Conservation (phyloP, 37 sponge, comb jelly and placozoan species). For the Sycon ciliatum region DNA sequence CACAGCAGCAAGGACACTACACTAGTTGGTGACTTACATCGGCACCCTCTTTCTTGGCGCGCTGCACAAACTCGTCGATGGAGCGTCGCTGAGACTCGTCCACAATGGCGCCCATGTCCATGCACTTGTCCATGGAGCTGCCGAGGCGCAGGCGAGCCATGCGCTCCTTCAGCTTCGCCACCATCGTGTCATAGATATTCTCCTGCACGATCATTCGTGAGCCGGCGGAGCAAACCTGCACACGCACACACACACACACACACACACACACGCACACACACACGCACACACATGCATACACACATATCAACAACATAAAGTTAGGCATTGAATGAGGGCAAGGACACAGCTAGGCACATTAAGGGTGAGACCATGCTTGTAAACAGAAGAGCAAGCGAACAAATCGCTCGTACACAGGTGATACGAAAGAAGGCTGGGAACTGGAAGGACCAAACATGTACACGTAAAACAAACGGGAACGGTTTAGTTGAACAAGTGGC, state of each 20-base stretch:
- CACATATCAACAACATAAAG: too few species aligned
- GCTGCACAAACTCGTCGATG: conserved; percentile 69
- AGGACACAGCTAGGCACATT: too few species aligned
- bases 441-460: not conserved
- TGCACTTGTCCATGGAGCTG: conserved; percentile 36
- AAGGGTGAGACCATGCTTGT: too few species aligned
- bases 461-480: not conserved
- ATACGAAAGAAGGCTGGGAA: not conserved
- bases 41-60: conserved; percentile 78
- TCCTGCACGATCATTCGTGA: conserved; percentile 82
- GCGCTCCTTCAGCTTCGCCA: conserved; percentile 72
- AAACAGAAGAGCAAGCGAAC: not conserved
- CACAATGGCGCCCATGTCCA: conserved; percentile 91
- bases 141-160: conserved; percentile 78
- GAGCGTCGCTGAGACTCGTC: conserved; percentile 59
- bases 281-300: not conserved
- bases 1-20: not conserved
- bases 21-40: conserved; percentile 41
- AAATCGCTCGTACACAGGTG: not conserved
- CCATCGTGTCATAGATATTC: conserved; percentile 51
- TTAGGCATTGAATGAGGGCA: too few species aligned
- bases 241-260: not conserved
- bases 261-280: not conserved
- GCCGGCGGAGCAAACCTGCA: conserved; percentile 92
- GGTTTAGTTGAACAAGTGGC: not conserved